Percentiles rank a stretch among this genome's conserved stretches.
These are phyloP conservation scores for Nyctibius bracteatus DNA, from an alignment of 2,113 vertebrate species.

Conservation along the genomic window DNA sequence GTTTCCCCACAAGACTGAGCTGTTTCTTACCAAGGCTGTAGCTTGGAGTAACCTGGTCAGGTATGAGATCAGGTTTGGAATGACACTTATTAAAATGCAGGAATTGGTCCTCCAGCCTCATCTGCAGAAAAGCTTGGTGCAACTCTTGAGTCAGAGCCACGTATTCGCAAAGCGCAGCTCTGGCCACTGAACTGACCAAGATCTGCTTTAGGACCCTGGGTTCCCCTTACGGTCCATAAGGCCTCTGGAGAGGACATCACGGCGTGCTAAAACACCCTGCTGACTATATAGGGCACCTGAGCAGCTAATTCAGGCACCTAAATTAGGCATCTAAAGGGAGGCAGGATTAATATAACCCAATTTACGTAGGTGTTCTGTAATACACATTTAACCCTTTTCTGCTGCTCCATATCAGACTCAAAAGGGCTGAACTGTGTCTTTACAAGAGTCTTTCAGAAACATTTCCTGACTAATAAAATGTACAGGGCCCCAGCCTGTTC, in stretches of 20 bases:
- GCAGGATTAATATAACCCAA: background rate
- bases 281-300: background rate
- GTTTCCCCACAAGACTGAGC: background rate
- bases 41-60: background rate
- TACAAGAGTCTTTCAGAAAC: background rate
- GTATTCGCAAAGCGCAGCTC: accelerated
- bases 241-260: background rate
- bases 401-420: background rate
- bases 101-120: background rate
- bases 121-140: background rate
- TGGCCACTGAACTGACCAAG: background rate
- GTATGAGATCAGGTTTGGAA: background rate
- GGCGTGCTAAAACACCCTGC: background rate
- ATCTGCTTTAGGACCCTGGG: background rate
- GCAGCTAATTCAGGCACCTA: background rate
- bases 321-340: background rate
- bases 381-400: background rate
- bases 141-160: accelerated
- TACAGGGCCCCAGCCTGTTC: background rate
- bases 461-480: background rate
- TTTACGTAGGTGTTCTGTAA: background rate
- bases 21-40: background rate
- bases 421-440: background rate
- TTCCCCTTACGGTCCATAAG: too few relatives aligned
- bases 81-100: background rate